Evolutionary conservation across 2,113 vertebrate genomes (phyloP).

Genomic region (Sardina pilchardus): DNA sequence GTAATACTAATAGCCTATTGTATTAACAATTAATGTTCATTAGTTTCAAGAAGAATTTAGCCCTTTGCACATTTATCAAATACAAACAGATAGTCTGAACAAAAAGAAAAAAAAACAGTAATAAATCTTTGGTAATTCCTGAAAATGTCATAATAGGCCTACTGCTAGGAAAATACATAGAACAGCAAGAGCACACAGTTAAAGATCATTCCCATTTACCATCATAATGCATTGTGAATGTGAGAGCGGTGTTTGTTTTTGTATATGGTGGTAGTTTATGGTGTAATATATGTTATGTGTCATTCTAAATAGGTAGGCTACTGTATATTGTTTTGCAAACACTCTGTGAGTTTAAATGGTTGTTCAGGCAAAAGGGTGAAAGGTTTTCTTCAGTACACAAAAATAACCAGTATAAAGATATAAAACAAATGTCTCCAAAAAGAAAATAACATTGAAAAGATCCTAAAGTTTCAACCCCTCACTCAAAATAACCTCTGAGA

Average conservation of each 20-base stretch:
- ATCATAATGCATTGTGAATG: background rate
- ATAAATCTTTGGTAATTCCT: constrained; percentile 17
- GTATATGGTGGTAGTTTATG: constrained; percentile 30
- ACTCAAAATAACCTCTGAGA: constrained; percentile 35
- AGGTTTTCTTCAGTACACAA: constrained; percentile 33
- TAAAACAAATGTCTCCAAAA: constrained; percentile 41
- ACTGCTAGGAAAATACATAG: background rate
- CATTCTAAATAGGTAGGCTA: constrained; percentile 35
- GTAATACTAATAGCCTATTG: background rate
- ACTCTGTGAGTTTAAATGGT: constrained; percentile 47
- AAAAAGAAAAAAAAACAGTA: background rate
- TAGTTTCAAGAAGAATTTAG: constrained; percentile 8
- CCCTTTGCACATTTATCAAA: background rate
- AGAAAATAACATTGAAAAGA: background rate
- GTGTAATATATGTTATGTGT: constrained; percentile 57
- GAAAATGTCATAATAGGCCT: background rate
- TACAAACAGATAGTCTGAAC: background rate
- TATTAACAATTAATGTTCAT: background rate
- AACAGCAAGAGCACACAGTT: constrained; percentile 4
- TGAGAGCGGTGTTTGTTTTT: background rate
- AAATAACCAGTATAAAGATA: constrained; percentile 56
- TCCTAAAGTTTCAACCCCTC: constrained; percentile 22
- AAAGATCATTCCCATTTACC: background rate
- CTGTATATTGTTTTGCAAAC: constrained; percentile 42
- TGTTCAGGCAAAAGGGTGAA: constrained; percentile 44